Percentiles rank a stretch among this genome's conserved stretches.
Evolutionary conservation across 2,888 invertebrate genomes (phyloP).

Genomic region (Myopa testacea): DNA sequence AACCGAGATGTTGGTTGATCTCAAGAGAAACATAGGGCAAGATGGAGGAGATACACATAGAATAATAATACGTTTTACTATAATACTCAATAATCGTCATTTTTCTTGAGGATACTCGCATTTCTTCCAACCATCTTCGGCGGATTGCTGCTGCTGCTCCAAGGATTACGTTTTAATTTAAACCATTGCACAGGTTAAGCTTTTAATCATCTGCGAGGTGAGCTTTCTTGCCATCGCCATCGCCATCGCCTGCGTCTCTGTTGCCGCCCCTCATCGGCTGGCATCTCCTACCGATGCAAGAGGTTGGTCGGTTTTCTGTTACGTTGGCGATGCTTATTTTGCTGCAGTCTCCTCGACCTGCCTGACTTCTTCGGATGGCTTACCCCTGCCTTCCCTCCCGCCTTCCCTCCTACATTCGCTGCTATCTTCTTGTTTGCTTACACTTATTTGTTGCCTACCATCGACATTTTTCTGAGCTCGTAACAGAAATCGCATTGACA

Average conservation of each 20-base stretch:
- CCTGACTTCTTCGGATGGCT: background rate
- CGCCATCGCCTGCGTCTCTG: slow-evolving; percentile 5
- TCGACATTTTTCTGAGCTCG: background rate
- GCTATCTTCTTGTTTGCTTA: background rate
- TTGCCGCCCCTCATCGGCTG: slow-evolving; percentile 16
- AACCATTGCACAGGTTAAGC: slow-evolving; percentile 17
- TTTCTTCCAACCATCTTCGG: no score
- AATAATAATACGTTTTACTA: no score
- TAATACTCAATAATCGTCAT: no score
- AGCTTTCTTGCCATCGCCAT: background rate
- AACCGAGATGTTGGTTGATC: no score
- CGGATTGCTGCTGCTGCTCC: background rate
- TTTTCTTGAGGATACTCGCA: no score
- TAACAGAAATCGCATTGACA: slow-evolving; percentile 38
- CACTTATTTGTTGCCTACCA: background rate
- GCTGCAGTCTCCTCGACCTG: no score
- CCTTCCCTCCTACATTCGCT: no score
- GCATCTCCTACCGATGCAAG: no score
- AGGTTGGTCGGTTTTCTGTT: no score
- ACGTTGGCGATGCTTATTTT: no score
- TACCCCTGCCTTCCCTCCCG: background rate
- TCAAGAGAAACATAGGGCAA: no score
- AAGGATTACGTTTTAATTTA: slow-evolving; percentile 41
- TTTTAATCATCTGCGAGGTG: slow-evolving; percentile 33
- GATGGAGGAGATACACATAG: no score